These are phyloP conservation scores for Lamproptera curius DNA, from an alignment of 2,888 invertebrate genomes.

Conservation along the genomic window DNA sequence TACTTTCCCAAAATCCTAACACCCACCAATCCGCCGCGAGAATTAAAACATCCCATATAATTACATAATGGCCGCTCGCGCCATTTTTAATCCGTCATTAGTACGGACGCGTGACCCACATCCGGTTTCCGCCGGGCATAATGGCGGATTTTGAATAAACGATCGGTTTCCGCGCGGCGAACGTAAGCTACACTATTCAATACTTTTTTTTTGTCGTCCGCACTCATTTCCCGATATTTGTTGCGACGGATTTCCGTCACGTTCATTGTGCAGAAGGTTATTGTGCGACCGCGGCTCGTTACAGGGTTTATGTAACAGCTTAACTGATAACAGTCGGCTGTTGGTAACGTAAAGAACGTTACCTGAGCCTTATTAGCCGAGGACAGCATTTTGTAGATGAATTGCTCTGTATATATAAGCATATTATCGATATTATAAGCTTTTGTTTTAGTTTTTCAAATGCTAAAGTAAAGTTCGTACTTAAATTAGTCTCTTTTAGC, in stretches of 20 bases:
- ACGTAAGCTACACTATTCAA: slow-evolving; percentile 26
- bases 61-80: slow-evolving; percentile 30
- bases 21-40: too few species aligned
- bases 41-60: slow-evolving; percentile 33
- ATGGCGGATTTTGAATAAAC: slow-evolving; percentile 48
- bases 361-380: too few species aligned
- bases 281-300: slow-evolving; percentile 14
- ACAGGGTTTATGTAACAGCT: slow-evolving; percentile 16
- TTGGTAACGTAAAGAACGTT: too few species aligned
- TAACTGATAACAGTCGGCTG: slow-evolving; percentile 4
- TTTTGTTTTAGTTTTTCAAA: too few species aligned
- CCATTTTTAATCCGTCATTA: slow-evolving; percentile 44
- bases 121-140: slow-evolving; percentile 59
- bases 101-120: slow-evolving; percentile 50
- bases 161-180: slow-evolving; percentile 40
- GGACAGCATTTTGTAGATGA: too few species aligned
- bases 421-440: too few species aligned
- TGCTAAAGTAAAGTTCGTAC: too few species aligned
- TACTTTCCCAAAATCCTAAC: too few species aligned
- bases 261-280: slow-evolving; percentile 20
- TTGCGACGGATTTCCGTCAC: slow-evolving; percentile 33
- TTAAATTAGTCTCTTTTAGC: too few species aligned
- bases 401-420: too few species aligned
- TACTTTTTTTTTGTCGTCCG: slow-evolving; percentile 27
- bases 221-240: slow-evolving; percentile 35